phyloP scores from a whole-genome alignment of 2,888 invertebrate species.

The Macrostomum cliftonense region DNA sequence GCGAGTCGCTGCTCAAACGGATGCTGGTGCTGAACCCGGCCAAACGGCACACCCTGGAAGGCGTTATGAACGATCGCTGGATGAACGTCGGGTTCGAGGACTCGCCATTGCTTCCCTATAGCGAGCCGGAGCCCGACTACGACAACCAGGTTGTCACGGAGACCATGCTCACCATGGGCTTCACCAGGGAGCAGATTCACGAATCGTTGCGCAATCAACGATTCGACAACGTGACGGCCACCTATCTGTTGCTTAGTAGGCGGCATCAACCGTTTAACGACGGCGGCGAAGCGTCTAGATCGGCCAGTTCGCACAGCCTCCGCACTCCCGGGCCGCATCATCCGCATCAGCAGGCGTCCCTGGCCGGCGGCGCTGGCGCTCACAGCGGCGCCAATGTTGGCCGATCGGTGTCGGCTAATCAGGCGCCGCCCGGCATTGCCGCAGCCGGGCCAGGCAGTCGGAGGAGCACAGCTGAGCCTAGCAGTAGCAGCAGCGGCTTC shows the following conservation, averaged over 20 bases:
- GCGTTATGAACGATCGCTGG: conserved; percentile 86
- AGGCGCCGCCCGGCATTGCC: conserved; percentile 94
- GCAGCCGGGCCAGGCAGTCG: conserved; percentile 98
- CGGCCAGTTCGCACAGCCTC: too few relatives aligned
- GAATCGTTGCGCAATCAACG: conserved; percentile 85
- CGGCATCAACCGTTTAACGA: too few relatives aligned
- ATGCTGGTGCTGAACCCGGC: conserved; percentile 96
- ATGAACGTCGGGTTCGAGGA: conserved; percentile 99
- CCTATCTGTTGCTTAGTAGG: conserved; percentile 44
- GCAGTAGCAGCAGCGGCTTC: conserved; percentile 47
- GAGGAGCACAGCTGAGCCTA: conserved; percentile 36
- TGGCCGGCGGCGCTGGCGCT: not conserved
- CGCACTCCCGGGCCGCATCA: too few relatives aligned
- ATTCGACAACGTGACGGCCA: conserved; percentile 96
- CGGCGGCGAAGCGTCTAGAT: too few relatives aligned
- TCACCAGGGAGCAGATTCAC: conserved; percentile 82
- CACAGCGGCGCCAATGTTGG: not conserved
- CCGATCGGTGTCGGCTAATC: conserved; percentile 48
- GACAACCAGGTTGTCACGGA: conserved; percentile 41
- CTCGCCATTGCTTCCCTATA: conserved; percentile 58
- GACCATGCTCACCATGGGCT: conserved; percentile 83
- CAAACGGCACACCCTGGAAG: conserved; percentile 78
- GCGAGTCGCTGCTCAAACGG: conserved; percentile 96
- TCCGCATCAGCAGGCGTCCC: not conserved
- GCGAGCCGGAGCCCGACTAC: conserved; percentile 45